Conservation (phyloP, 2,888 invertebrate species). For the Eupithecia dodoneata region DNA sequence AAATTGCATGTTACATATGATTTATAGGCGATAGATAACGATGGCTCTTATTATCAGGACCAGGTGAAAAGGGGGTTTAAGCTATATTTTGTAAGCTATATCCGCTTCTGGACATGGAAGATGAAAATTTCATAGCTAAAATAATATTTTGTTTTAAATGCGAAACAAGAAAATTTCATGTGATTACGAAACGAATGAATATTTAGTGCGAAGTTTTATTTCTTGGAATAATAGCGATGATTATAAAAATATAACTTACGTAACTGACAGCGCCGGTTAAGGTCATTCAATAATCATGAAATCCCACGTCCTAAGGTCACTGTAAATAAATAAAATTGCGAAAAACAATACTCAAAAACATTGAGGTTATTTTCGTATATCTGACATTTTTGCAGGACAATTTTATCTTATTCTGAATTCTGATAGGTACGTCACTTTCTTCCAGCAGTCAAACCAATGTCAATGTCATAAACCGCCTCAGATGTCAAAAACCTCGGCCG, state of each 20-base stretch:
- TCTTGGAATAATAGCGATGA: not conserved
- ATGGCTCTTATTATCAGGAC: not conserved
- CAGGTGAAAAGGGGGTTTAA: not conserved
- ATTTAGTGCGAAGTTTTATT: not conserved
- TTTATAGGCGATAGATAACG: not conserved
- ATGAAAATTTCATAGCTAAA: not conserved
- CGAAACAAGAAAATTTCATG: not conserved
- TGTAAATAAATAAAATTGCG: conserved; percentile 34
- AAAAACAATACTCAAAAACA: conserved; percentile 32
- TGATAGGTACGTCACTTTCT: not conserved
- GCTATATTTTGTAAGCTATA: not conserved
- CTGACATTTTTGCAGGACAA: not conserved
- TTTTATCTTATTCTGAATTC: not conserved
- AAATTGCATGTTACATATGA: not conserved
- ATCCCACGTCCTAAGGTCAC: conserved; percentile 17
- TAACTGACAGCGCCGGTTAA: conserved; percentile 21
- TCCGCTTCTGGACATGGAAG: not conserved
- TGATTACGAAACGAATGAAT: conserved; percentile 41
- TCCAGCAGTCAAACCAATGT: not conserved
- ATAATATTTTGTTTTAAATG: not conserved
- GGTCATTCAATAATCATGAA: conserved; percentile 13
- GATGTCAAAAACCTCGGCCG: no score
- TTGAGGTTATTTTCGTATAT: conserved; percentile 41
- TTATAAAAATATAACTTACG: conserved; percentile 28
- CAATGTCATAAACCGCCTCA: not conserved